A percentile compares a stretch with the other conserved stretches of the same genome.
These are phyloP conservation scores for Phalacrocorax carbo DNA, from an alignment of 2,113 vertebrate genomes.

Conservation along the genomic window DNA sequence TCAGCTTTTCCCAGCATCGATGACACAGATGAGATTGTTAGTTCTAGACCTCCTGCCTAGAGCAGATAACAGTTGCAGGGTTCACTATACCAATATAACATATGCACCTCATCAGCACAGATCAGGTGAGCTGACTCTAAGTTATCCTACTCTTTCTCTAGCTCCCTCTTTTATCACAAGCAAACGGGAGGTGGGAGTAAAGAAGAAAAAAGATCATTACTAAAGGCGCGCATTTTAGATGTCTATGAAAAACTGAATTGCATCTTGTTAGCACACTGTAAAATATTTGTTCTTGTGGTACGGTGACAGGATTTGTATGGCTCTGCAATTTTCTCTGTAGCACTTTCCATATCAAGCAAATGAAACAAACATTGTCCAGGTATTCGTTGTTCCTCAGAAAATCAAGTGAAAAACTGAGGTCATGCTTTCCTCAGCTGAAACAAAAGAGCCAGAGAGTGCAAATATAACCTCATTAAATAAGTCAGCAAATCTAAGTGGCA, in stretches of 20 bases:
- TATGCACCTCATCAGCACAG: neutral
- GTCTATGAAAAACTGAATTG: neutral
- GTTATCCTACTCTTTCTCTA: neutral
- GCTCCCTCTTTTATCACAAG: neutral
- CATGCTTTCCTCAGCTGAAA: neutral
- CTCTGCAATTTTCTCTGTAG: neutral
- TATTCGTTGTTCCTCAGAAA: neutral
- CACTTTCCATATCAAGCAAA: neutral
- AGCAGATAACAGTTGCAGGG: neutral
- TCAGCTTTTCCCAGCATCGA: neutral
- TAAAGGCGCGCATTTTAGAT: neutral
- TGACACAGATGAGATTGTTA: conserved; percentile 32
- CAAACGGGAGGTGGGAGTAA: neutral
- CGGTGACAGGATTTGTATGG: conserved; percentile 23
- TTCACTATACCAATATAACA: neutral
- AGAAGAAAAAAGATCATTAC: neutral
- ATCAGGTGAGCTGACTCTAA: neutral
- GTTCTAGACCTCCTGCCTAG: conserved; percentile 19
- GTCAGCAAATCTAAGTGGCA: conserved; percentile 59
- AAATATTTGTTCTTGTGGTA: conserved; percentile 30
- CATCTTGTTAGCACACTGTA: neutral
- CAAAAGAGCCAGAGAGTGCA: conserved; percentile 22
- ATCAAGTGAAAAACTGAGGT: conserved; percentile 19
- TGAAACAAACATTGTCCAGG: neutral
- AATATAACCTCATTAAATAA: conserved; percentile 70